Conservation (phyloP, 2,797 vertebrate species). For the Varecia variegata region DNA sequence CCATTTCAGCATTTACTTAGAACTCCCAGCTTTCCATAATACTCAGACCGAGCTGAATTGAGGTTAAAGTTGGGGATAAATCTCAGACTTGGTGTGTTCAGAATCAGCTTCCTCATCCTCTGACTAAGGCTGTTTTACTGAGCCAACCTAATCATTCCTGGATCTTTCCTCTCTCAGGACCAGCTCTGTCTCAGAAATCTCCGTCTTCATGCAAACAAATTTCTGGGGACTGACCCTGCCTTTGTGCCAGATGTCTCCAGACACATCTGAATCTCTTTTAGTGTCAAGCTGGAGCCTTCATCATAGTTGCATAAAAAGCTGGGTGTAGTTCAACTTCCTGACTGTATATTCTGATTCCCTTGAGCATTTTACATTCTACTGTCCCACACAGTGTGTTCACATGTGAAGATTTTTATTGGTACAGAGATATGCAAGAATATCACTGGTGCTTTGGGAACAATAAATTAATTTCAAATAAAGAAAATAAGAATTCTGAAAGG, state of each 20-base stretch:
- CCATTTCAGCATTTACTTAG: neutral
- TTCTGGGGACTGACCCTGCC: constrained; percentile 40
- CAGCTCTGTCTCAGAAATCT: neutral
- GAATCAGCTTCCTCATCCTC: neutral
- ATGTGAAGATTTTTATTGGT: neutral
- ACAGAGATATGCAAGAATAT: neutral
- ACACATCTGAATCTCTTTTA: constrained; percentile 48
- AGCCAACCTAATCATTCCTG: constrained; percentile 28
- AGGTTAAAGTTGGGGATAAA: neutral
- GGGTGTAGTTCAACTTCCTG: neutral
- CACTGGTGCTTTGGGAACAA: neutral
- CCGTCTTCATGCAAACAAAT: neutral
- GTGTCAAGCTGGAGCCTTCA: neutral
- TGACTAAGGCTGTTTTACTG: constrained; percentile 37
- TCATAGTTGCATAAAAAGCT: constrained; percentile 4
- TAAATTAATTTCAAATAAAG: neutral
- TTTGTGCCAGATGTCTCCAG: constrained; percentile 40
- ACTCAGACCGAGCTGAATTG: neutral
- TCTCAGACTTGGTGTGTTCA: neutral
- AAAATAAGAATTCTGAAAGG: neutral
- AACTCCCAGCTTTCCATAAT: neutral
- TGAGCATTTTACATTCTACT: neutral
- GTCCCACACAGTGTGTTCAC: neutral
- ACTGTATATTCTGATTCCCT: neutral
- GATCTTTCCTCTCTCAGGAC: neutral